A percentile compares a stretch with the other conserved stretches of the same genome.
Evolutionary conservation across 1,140 invertebrate species (phyloP).

Genomic region (Probaryconus sp.): DNA sequence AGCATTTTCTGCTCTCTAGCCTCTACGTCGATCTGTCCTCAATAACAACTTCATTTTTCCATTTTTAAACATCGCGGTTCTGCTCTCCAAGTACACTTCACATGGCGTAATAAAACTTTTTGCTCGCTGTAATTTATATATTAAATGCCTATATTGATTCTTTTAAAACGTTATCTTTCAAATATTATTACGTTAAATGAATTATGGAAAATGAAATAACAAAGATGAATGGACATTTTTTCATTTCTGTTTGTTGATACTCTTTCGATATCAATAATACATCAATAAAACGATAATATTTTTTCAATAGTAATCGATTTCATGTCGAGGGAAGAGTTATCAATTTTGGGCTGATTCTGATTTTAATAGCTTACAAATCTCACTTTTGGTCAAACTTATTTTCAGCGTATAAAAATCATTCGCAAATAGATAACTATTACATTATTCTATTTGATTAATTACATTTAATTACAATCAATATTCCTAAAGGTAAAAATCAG

Average conservation of each 20-base stretch:
- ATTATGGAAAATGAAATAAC: constrained; percentile 16
- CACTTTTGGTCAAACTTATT: no score
- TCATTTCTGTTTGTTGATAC: constrained; percentile 23
- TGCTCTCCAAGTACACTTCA: constrained; percentile 40
- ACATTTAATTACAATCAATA: no score
- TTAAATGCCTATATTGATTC: constrained; percentile 22
- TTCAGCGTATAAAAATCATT: no score
- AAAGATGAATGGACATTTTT: background rate
- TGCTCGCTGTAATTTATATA: background rate
- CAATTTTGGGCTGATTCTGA: no score
- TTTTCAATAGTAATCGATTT: no score
- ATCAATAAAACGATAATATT: no score
- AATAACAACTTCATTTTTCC: constrained; percentile 54
- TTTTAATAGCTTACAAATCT: no score
- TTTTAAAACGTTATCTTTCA: constrained; percentile 30
- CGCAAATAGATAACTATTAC: no score
- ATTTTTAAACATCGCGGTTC: constrained; percentile 49
- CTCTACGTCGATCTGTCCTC: constrained; percentile 43
- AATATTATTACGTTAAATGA: constrained; percentile 8
- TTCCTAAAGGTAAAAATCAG: no score
- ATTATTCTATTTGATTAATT: no score
- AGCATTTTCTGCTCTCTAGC: constrained; percentile 44
- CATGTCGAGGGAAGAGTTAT: no score
- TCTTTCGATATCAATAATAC: background rate
- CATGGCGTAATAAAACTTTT: constrained; percentile 28